These are phyloP conservation scores for Hypolimnas misippus DNA, from an alignment of 2,888 invertebrate genomes.

Conservation along the genomic window DNA sequence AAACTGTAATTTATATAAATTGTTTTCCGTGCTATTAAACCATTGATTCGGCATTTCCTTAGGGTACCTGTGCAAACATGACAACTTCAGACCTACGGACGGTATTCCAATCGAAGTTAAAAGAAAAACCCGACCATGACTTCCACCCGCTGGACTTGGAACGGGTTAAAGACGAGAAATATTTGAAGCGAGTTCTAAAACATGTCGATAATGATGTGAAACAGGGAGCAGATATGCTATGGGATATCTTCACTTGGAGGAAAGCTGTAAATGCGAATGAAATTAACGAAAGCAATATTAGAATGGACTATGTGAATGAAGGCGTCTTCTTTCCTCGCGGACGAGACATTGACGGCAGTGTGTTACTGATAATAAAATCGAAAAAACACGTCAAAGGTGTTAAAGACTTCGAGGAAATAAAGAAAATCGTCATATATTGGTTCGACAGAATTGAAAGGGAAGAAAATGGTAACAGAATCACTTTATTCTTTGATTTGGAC, in stretches of 20 bases:
- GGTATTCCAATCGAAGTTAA: conserved; percentile 50
- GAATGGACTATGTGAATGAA: conserved; percentile 87
- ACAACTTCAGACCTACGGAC: conserved; percentile 48
- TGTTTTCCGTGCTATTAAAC: conserved; percentile 12
- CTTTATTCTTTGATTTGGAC: conserved; percentile 95
- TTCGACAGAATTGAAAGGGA: conserved; percentile 91
- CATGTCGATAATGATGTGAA: conserved; percentile 88
- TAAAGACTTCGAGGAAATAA: conserved; percentile 89
- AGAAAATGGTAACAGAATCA: conserved; percentile 89
- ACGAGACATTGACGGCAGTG: conserved; percentile 91
- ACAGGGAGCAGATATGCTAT: conserved; percentile 87
- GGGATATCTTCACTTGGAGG: conserved; percentile 91
- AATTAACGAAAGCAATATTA: conserved; percentile 86
- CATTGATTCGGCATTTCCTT: conserved; percentile 23
- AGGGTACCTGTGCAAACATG: conserved; percentile 27
- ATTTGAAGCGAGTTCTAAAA: conserved; percentile 88
- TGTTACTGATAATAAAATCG: conserved; percentile 90
- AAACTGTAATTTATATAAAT: background rate
- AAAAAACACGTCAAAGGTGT: conserved; percentile 92
- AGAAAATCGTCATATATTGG: conserved; percentile 93
- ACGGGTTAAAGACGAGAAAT: conserved; percentile 86
- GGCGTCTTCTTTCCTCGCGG: conserved; percentile 91
- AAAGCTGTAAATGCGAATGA: conserved; percentile 89
- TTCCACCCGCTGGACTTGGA: conserved; percentile 87
- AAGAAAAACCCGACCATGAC: conserved; percentile 45